A percentile compares a stretch with the other conserved stretches of the same genome.
Conservation (phyloP, 2,797 vertebrate genomes). For the Anableps anableps region DNA sequence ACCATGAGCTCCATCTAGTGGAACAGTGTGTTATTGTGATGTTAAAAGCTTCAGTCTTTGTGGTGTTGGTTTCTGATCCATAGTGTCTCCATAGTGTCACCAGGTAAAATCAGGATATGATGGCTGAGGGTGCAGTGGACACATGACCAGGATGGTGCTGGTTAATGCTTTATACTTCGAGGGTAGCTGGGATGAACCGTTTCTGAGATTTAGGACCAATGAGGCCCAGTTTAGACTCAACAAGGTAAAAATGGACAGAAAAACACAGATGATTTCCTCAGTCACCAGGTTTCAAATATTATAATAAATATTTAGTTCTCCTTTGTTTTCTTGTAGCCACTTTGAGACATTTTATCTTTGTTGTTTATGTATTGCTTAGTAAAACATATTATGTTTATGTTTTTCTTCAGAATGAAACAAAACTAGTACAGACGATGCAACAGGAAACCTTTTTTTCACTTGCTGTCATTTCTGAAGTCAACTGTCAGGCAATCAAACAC, state of each 20-base stretch:
- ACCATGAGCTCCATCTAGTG: not conserved
- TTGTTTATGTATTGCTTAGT: not conserved
- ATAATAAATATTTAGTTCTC: not conserved
- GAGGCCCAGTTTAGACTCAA: slow-evolving; percentile 66
- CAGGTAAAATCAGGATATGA: slow-evolving; percentile 78
- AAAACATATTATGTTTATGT: not conserved
- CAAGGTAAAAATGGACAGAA: slow-evolving; percentile 57
- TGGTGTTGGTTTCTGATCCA: not conserved
- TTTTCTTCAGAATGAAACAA: not conserved
- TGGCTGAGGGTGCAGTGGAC: slow-evolving; percentile 39
- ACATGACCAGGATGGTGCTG: slow-evolving; percentile 63
- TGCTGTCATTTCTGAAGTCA: not conserved
- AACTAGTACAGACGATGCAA: not conserved
- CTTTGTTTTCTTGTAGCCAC: not conserved
- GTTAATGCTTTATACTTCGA: slow-evolving; percentile 65
- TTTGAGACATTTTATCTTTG: no score
- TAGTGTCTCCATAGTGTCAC: not conserved
- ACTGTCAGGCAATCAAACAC: not conserved
- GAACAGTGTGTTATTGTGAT: not conserved
- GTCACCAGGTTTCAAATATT: no score
- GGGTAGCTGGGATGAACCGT: slow-evolving; percentile 66
- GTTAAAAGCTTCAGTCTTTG: not conserved
- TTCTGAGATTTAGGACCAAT: slow-evolving; percentile 29
- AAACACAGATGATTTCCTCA: not conserved
- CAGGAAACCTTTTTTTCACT: accelerated